These are phyloP conservation scores for Hydropotes inermis DNA, from an alignment of 2,113 vertebrate species.

Conservation along the genomic window DNA sequence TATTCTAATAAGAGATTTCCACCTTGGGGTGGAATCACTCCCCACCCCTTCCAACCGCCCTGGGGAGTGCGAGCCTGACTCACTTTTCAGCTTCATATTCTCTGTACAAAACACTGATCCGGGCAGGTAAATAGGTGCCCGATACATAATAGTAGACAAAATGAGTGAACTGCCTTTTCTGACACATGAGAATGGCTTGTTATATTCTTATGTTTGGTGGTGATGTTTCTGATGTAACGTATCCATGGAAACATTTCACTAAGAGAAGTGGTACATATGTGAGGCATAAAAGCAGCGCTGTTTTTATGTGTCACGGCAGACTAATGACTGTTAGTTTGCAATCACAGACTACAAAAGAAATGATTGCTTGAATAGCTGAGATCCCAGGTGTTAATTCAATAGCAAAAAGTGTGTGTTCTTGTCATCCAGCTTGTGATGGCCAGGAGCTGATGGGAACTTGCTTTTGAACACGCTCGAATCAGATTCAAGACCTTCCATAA, in stretches of 20 bases:
- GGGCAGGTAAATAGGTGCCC: not conserved
- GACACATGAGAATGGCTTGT: not conserved
- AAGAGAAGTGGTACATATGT: not conserved
- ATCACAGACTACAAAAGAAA: conserved; percentile 57
- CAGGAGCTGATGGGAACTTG: not conserved
- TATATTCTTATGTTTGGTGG: not conserved
- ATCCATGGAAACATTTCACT: conserved; percentile 58
- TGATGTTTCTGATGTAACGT: conserved; percentile 30
- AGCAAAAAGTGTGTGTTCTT: not conserved
- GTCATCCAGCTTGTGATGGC: not conserved
- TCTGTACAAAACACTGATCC: not conserved
- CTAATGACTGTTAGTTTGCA: conserved; percentile 59
- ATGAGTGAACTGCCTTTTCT: not conserved
- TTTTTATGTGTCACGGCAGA: not conserved
- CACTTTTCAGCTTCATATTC: not conserved
- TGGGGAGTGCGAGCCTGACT: not conserved
- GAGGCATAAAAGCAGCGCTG: not conserved
- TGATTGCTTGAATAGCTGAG: conserved; percentile 48
- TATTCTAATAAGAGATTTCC: not conserved
- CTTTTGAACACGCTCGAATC: not conserved
- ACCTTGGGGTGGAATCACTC: fast-evolving
- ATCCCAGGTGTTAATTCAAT: conserved; percentile 57
- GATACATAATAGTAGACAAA: not conserved
- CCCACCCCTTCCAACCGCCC: fast-evolving
- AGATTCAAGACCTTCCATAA: not conserved